Conservation (phyloP, 1,140 invertebrate species). For the Neuroterus valhalla region DNA sequence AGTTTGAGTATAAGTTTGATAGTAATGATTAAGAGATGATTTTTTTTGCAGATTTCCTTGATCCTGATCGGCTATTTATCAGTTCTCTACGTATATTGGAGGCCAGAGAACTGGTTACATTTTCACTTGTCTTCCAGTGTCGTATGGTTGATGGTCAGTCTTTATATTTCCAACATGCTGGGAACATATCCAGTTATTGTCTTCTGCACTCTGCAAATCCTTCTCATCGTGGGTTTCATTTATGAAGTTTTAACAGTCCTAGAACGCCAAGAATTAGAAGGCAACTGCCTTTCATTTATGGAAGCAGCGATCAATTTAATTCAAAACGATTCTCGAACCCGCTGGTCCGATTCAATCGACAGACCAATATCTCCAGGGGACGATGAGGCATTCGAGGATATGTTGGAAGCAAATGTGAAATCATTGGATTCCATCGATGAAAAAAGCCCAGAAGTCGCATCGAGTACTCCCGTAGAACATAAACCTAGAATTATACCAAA, state of each 20-base stretch:
- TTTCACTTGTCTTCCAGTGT: conserved; percentile 78
- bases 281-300: conserved; percentile 65
- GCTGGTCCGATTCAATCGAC: not conserved
- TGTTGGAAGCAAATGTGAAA: not conserved
- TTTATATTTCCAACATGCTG: conserved; percentile 78
- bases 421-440: not conserved
- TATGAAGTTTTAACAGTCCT: conserved; percentile 74
- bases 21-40: conserved; percentile 28
- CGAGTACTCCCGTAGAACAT: not conserved
- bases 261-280: conserved; percentile 65
- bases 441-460: not conserved
- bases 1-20: no score
- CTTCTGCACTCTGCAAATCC: conserved; percentile 75
- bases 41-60: conserved; percentile 71
- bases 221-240: conserved; percentile 76
- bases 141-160: conserved; percentile 79
- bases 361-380: not conserved
- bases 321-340: not conserved
- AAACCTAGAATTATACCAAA: not conserved
- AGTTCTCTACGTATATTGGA: conserved; percentile 78
- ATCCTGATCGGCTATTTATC: conserved; percentile 74
- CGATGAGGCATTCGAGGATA: not conserved
- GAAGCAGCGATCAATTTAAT: conserved; percentile 47
- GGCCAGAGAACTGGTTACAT: conserved; percentile 74
- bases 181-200: conserved; percentile 78